These are phyloP conservation scores for Pyrrhosoma nymphula DNA, from an alignment of 2,888 invertebrate genomes.

Conservation along the genomic window DNA sequence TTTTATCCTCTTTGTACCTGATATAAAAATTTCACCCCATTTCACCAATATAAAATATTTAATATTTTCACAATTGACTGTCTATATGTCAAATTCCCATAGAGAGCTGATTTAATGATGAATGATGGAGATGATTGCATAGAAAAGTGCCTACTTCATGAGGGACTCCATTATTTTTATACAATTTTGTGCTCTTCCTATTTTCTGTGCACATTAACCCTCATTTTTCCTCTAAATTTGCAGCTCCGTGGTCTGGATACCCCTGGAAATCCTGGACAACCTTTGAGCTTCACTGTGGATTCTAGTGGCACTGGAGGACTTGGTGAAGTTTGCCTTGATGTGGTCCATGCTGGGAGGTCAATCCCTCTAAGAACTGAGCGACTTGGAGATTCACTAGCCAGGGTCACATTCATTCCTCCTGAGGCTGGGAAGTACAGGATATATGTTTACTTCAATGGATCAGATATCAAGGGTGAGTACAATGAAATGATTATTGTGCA, in stretches of 20 bases:
- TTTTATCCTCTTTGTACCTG: too few species aligned
- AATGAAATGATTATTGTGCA: background rate
- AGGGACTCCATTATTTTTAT: too few species aligned
- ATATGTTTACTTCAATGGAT: conserved; percentile 96
- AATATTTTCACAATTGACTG: too few species aligned
- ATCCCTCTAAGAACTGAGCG: conserved; percentile 90
- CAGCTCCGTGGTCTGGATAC: conserved; percentile 87
- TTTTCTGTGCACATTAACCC: too few species aligned
- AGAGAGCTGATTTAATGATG: too few species aligned
- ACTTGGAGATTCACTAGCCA: conserved; percentile 83
- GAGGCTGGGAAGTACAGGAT: conserved; percentile 85
- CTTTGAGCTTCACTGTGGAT: conserved; percentile 91
- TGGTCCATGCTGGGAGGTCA: conserved; percentile 93
- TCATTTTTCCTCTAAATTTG: conserved; percentile 47
- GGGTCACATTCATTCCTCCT: conserved; percentile 80
- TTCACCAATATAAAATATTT: too few species aligned
- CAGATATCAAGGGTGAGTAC: conserved; percentile 85
- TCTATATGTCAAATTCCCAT: too few species aligned
- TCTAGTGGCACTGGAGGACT: conserved; percentile 89
- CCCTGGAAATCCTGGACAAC: conserved; percentile 88
- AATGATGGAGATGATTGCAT: too few species aligned
- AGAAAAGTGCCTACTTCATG: too few species aligned
- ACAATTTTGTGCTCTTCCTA: too few species aligned
- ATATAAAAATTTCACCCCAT: too few species aligned
- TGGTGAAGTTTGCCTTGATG: conserved; percentile 93